Base-by-base conservation (phyloP, 2,797 vertebrate genomes). In the Erithacus rubecula region DNA sequence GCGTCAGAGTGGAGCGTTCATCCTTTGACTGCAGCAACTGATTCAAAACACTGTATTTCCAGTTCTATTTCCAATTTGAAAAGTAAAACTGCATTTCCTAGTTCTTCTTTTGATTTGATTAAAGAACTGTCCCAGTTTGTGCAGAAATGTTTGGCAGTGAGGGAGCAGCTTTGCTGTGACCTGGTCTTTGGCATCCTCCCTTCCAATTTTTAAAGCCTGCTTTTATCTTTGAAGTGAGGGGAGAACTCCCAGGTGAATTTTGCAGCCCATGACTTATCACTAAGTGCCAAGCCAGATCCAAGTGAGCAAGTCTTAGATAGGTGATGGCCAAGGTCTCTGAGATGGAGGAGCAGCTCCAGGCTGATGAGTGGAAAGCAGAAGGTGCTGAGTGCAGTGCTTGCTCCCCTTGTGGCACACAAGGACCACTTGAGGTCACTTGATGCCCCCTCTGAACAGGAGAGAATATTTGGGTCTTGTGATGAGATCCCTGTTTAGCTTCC, bases 171-270 rank as follows among this genome's bases (percentile, higher is more conserved):
- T 43, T 43, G 43, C 43, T 20, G 19, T 10, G 5, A 20, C 43
- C 43, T 43, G 11, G 4, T 58, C 30, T 77, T 74, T 74, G 43
- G 2, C 12, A 72, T 26, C 8, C 17, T 65, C 5, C 15, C 2
- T 72, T 64, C 13, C 8, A 55, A 13, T 26, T 67, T 86, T 23
- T 23, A 36, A 30, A 53, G 4, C 7, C 30, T 41, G 34, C 29
- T 36, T 36, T 82, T 41, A 13, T 46, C 32, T 80, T n/a, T 3
- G 3, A 20, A 20, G 15, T 1, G 2, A 18, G 37, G 2, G 1
- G 5, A 14, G 7, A 3, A 34, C 3, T 62, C 7, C 17, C 17
- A 36, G 10, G 12, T 17, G 11, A 74, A 21, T 70, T 86, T 74
- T 88, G 29, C 24, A 59, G 22, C 7, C 17, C 11, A 5, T 51